Base-by-base conservation (phyloP, 2,888 invertebrate genomes). In the Anoplius nigerrimus region DNA sequence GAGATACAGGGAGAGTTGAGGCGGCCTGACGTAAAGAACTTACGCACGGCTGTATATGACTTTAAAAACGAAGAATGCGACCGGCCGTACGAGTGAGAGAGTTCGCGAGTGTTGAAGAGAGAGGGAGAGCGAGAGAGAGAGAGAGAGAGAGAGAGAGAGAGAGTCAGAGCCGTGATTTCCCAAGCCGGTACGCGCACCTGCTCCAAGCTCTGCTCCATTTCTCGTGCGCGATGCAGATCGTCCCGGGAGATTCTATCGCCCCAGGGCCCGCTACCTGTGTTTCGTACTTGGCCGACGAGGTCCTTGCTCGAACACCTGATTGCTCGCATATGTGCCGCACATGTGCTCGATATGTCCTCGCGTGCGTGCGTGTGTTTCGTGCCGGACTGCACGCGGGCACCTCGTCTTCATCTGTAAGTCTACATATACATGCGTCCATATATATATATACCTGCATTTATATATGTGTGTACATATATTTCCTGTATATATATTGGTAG, bases 141-240 rank as follows among this genome's bases (percentile, higher is more conserved):
- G n/a, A n/a, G n/a, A n/a, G 34, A 57, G 18, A 18, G 55, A 27
- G 45, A 15, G 54, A 53, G 48, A 22, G 16, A 42, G 21, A 55
- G 21, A 6, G 24, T 16, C 54, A 34, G 45, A 21, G 70, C 48
- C 63, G 66, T 76, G 79, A 78, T 79, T 78, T 79, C 78, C 72
- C 78, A 79, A 78, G 79, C 72, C 18, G 72, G 66, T 62, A 69
- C 42, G 71, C 62, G 59, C 78, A 78, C 76, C 79, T 78, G 78
- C 62, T 74, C 48, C 22, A 34, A 4, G 20, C 51, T 56, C 51
- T 62, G 69, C 55, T 74, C 63, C 72, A 66, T 69, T 78, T 78
- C 73, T 69, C 63, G 67, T 58, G 27, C 71, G 54, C 66, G 66
- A 65, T 58, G 59, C 70, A 62, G 69, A 74, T 79, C 71, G 66